Evolutionary conservation across 2,888 invertebrate genomes (phyloP).

Genomic region (Luffia ferchaultella): DNA sequence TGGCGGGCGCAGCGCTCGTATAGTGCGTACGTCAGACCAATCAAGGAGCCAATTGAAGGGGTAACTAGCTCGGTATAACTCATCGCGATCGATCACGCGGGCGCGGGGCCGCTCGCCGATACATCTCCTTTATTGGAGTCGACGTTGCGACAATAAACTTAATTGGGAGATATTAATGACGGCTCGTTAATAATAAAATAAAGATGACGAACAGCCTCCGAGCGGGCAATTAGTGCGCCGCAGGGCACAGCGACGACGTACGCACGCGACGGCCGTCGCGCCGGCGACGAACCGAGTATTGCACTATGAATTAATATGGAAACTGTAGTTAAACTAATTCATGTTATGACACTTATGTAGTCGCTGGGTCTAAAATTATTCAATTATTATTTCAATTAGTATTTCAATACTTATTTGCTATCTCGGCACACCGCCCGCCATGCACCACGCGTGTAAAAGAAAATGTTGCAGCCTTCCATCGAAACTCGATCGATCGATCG

Average conservation of each 20-base stretch:
- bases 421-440: too few species aligned
- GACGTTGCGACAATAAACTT: slow-evolving; percentile 54
- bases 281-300: too few species aligned
- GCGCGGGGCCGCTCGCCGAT: slow-evolving; percentile 22
- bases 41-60: slow-evolving; percentile 61
- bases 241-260: slow-evolving; percentile 16
- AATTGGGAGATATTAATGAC: slow-evolving; percentile 57
- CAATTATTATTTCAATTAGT: too few species aligned
- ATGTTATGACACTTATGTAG: too few species aligned
- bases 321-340: too few species aligned
- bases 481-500: too few species aligned
- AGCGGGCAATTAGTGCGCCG: slow-evolving; percentile 38
- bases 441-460: too few species aligned
- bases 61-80: slow-evolving; percentile 60
- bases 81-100: slow-evolving; percentile 51
- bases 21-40: slow-evolving; percentile 56
- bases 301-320: too few species aligned
- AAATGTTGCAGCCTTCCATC: too few species aligned
- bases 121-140: slow-evolving; percentile 51
- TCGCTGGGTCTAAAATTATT: too few species aligned
- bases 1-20: slow-evolving; percentile 36
- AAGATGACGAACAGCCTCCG: slow-evolving; percentile 39
- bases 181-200: slow-evolving; percentile 53
- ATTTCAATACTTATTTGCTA: too few species aligned
- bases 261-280: too few species aligned